Conservation (phyloP, 2,888 invertebrate species). For the Ischnura elegans region DNA sequence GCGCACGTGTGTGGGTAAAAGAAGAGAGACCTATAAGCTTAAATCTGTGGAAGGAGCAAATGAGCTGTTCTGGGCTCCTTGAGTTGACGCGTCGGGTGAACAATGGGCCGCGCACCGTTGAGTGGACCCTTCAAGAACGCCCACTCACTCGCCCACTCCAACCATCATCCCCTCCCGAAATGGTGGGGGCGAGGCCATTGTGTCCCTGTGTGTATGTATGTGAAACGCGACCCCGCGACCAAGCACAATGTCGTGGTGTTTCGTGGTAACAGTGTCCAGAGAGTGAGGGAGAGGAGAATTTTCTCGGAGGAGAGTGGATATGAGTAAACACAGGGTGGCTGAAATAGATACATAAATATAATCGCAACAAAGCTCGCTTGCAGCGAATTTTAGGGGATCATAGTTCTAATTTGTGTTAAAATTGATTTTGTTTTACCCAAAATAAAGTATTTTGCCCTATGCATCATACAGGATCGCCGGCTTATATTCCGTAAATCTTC, state of each 20-base stretch:
- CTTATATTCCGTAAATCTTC: no score
- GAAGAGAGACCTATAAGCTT: constrained; percentile 23
- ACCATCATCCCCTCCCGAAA: neutral
- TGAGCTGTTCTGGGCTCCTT: constrained; percentile 15
- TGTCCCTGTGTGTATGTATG: neutral
- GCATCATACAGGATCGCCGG: no score
- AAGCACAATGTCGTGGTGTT: constrained; percentile 21
- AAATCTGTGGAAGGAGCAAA: neutral
- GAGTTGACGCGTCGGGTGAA: neutral
- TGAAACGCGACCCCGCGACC: neutral
- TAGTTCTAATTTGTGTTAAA: no score
- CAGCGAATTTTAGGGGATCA: no score
- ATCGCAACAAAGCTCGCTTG: no score
- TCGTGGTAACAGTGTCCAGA: neutral
- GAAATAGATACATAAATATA: no score
- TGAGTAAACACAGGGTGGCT: neutral
- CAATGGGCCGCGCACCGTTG: neutral
- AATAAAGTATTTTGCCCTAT: no score
- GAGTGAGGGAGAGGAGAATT: constrained; percentile 1
- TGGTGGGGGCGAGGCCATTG: neutral
- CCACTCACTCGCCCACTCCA: neutral
- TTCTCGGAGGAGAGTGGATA: neutral
- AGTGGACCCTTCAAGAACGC: neutral
- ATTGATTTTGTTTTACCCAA: no score
- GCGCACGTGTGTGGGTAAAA: neutral